phyloP scores from a whole-genome alignment of 2,888 invertebrate species.

The Melinaea marsaeus region DNA sequence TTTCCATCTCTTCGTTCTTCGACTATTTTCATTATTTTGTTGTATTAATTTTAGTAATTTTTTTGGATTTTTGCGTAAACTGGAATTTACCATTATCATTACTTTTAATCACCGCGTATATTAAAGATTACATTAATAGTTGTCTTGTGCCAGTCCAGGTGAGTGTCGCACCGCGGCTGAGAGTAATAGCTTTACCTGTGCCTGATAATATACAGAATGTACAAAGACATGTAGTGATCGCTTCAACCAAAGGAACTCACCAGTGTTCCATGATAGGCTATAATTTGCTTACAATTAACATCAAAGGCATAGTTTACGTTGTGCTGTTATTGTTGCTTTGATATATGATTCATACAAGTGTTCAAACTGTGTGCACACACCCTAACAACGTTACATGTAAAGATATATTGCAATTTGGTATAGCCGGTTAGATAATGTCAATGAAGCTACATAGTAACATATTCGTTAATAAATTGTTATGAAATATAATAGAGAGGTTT shows the following conservation, averaged over 20 bases:
- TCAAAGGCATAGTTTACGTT: background rate
- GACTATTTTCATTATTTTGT: background rate
- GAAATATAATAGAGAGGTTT: too few relatives aligned
- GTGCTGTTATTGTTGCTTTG: conserved; percentile 21
- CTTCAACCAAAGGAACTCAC: background rate
- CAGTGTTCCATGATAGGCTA: background rate
- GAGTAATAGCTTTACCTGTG: conserved; percentile 15
- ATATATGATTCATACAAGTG: too few relatives aligned
- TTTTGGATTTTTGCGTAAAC: too few relatives aligned
- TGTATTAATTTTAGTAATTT: too few relatives aligned
- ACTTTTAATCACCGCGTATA: too few relatives aligned
- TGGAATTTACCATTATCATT: too few relatives aligned
- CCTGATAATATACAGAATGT: conserved; percentile 59
- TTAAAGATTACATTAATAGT: too few relatives aligned
- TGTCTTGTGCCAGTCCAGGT: conserved; percentile 7
- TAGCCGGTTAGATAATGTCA: too few relatives aligned
- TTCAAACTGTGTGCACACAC: conserved; percentile 16
- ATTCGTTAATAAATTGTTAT: too few relatives aligned
- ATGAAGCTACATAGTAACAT: too few relatives aligned
- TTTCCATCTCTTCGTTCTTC: background rate
- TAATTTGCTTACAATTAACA: conserved; percentile 2
- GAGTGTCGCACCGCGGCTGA: conserved; percentile 10
- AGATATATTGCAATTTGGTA: too few relatives aligned
- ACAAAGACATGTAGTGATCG: background rate
- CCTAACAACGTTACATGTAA: conserved; percentile 16